Percentiles rank a stretch among this genome's conserved stretches.
These are phyloP conservation scores for Molossus molossus DNA, from an alignment of 2,797 vertebrate species.

Conservation along the genomic window DNA sequence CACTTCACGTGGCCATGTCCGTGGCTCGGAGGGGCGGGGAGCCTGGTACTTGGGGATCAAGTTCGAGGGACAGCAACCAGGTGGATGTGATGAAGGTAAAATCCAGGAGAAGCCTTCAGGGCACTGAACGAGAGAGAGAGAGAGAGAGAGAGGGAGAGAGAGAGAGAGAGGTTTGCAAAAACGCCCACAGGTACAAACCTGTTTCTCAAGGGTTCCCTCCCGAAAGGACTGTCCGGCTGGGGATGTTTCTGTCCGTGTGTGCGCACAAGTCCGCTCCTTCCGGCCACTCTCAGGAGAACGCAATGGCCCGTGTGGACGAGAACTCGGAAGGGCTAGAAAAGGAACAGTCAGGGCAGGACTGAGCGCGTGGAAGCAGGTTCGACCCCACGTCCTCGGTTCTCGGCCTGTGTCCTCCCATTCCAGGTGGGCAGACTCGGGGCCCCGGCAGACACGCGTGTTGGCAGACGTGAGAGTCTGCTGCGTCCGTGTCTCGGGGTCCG, in stretches of 20 bases:
- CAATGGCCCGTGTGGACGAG: neutral
- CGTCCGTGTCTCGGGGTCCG: no score
- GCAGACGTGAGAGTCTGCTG: no score
- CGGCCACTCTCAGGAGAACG: neutral
- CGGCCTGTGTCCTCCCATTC: no score
- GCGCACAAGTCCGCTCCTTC: neutral
- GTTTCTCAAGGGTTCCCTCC: neutral
- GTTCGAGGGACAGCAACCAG: neutral
- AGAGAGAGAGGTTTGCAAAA: neutral
- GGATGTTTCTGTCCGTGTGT: fast-evolving
- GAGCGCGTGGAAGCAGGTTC: neutral
- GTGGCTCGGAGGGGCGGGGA: neutral
- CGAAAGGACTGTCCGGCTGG: fast-evolving
- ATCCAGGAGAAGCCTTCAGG: neutral
- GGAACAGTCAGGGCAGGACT: neutral
- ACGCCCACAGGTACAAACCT: no score
- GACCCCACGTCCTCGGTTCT: neutral
- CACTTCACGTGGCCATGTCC: fast-evolving
- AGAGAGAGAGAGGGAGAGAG: no score
- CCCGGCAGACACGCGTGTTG: no score
- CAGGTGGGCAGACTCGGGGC: no score
- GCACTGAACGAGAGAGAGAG: neutral
- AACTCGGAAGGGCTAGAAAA: neutral
- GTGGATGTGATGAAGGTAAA: neutral
- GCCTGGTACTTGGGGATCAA: neutral